phyloP scores from a whole-genome alignment of 64 coral and sea anemone species.

The Acropora yongei region DNA sequence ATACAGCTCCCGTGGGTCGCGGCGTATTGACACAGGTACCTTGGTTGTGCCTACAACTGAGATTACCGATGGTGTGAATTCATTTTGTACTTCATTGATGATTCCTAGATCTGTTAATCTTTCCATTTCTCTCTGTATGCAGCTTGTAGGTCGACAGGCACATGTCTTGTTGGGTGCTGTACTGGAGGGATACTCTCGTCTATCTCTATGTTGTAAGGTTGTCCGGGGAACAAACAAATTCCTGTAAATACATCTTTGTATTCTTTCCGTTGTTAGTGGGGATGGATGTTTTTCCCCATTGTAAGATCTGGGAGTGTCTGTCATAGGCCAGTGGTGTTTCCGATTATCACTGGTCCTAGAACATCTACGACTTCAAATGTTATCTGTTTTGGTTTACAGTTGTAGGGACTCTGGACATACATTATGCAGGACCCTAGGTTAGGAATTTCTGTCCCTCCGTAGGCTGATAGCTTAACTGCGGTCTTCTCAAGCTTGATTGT shows the following conservation, averaged over 20 bases:
- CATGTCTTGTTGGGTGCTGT: slow-evolving; percentile 38
- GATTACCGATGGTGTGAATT: slow-evolving; percentile 59
- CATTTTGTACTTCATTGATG: neutral
- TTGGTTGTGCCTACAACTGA: slow-evolving; percentile 17
- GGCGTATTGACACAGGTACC: slow-evolving; percentile 11
- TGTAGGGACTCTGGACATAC: slow-evolving; percentile 48
- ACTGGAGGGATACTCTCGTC: slow-evolving; percentile 33
- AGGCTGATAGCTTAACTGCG: slow-evolving; percentile 19
- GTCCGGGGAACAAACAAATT: slow-evolving; percentile 48
- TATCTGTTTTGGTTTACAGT: slow-evolving; percentile 8
- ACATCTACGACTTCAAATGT: slow-evolving; percentile 39
- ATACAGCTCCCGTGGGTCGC: slow-evolving; percentile 28
- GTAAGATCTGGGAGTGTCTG: slow-evolving; percentile 11
- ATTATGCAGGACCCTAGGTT: slow-evolving; percentile 43
- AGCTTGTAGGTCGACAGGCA: slow-evolving; percentile 44
- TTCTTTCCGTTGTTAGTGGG: slow-evolving; percentile 57
- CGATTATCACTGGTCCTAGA: slow-evolving; percentile 44
- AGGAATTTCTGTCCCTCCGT: slow-evolving; percentile 62
- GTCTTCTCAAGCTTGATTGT: no score
- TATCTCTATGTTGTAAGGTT: slow-evolving; percentile 61
- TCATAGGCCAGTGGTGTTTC: slow-evolving; percentile 40
- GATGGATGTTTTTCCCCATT: slow-evolving; percentile 40
- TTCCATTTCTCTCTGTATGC: slow-evolving; percentile 58
- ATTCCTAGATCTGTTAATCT: no score
- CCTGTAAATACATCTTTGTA: slow-evolving; percentile 54